Percentiles rank a stretch among this genome's conserved stretches.
Conservation (phyloP, 2,113 vertebrate species). For the Diphyllodes magnificus region DNA sequence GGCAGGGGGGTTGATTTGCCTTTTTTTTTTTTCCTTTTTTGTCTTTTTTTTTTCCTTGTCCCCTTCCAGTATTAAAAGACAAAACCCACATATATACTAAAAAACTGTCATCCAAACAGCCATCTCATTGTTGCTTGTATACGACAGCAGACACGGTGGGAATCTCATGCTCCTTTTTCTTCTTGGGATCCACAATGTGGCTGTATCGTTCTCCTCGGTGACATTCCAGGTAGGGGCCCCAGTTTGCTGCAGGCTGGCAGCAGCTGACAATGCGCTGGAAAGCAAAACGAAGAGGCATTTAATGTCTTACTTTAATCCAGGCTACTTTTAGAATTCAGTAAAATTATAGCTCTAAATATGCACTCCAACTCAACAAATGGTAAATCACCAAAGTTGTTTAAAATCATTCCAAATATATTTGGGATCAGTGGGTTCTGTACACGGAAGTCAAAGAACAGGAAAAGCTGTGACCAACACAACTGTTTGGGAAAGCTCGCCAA, state of each 20-base stretch:
- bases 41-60: neutral
- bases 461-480: neutral
- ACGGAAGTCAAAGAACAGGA: neutral
- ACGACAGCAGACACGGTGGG: conserved; percentile 47
- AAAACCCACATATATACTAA: neutral
- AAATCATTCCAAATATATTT: neutral
- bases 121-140: conserved; percentile 23
- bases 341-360: neutral
- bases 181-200: conserved; percentile 14
- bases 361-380: neutral
- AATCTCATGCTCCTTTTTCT: conserved; percentile 61
- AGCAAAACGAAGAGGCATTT: neutral
- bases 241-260: conserved; percentile 79
- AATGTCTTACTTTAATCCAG: neutral
- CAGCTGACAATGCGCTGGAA: conserved; percentile 78
- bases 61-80: neutral
- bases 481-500: neutral
- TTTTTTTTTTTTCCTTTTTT: neutral
- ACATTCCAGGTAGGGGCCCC: conserved; percentile 86
- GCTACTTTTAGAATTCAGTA: neutral
- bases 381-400: neutral
- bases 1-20: neutral
- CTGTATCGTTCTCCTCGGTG: conserved; percentile 84
- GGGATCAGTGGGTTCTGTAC: neutral
- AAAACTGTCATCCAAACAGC: neutral